Evolutionary conservation across 1,140 invertebrate genomes (phyloP), one percentile per base, ranked within the genome.

Genomic region (Cotesia glomerata): DNA sequence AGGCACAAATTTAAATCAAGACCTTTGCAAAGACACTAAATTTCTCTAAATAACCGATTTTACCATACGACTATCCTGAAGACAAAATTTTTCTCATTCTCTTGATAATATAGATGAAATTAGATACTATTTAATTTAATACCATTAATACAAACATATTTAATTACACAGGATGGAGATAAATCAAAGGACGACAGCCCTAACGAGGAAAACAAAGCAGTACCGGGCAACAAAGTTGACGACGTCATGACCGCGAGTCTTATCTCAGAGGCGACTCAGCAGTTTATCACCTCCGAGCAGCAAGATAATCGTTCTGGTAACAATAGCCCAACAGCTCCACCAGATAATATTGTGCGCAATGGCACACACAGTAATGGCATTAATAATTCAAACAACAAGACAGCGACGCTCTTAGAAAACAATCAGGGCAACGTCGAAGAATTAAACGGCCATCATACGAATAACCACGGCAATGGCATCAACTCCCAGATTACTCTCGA

Each of bases 241-340:
- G 84, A 86, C 68, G 80, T 85, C 14, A 87, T 87, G 85, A 86
- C 86, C 32, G 78, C 82, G 52, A 87, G 85, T 80, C 76, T 86
- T 51, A 86, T 87, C 75, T 82, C 85, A 32, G 86, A 86, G 70
- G 85, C 85, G 8, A 86, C 81, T 54, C 83, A 86, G 75, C 86
- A 87, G 58, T 86, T 87, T 52, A 80, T 87, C 65, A 84, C 56
- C 71, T 78, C 79, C 5, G 85, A 87, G 63, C 84, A 87, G 71
- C 82, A 79, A 63, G 81, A 81, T 73, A 77, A 83, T 73, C 77
- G 75, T 32, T 75, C 72, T 32, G 82, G 80, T 14, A 84, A 82
- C 63, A 83, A 81, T 66, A 78, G 72, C 26, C 39, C 62, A 26
- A 75, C 81, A 66, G 68, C 69, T 75, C 39, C 69, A 75, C 39